Evolutionary conservation across 2,113 vertebrate genomes (phyloP).

Genomic region (Eretmochelys imbricata): DNA sequence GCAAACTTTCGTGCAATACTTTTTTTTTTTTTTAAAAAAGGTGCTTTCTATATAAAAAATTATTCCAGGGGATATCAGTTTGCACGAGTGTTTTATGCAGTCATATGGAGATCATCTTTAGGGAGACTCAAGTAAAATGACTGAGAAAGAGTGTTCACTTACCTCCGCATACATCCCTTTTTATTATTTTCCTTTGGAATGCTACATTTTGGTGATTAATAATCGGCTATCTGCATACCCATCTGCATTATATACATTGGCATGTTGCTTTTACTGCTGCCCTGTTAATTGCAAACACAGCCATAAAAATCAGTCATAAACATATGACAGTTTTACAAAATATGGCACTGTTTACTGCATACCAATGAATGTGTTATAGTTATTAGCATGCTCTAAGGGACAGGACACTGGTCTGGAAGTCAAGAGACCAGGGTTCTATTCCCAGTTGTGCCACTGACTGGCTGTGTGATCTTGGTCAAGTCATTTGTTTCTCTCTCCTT

Average conservation of each 20-base stretch:
- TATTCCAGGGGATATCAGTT: neutral
- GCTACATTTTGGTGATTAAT: neutral
- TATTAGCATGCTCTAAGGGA: neutral
- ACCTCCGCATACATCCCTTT: neutral
- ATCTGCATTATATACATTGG: neutral
- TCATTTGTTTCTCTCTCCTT: neutral
- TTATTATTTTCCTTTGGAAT: accelerated
- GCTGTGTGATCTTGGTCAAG: neutral
- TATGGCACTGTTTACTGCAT: neutral
- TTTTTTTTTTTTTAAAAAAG: neutral
- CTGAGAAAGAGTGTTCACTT: neutral
- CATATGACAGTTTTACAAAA: neutral
- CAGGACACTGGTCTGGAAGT: neutral
- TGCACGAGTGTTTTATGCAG: neutral
- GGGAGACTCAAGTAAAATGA: neutral
- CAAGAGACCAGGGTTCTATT: neutral
- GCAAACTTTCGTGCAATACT: neutral
- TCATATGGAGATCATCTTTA: neutral
- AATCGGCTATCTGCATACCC: neutral
- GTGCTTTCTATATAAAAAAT: neutral
- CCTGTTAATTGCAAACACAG: neutral
- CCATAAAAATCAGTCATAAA: neutral
- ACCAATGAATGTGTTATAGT: accelerated
- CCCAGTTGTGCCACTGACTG: neutral
- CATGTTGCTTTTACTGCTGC: neutral